Evolutionary conservation across 1,140 invertebrate species (phyloP).

Genomic region (Eulimnadia texana): DNA sequence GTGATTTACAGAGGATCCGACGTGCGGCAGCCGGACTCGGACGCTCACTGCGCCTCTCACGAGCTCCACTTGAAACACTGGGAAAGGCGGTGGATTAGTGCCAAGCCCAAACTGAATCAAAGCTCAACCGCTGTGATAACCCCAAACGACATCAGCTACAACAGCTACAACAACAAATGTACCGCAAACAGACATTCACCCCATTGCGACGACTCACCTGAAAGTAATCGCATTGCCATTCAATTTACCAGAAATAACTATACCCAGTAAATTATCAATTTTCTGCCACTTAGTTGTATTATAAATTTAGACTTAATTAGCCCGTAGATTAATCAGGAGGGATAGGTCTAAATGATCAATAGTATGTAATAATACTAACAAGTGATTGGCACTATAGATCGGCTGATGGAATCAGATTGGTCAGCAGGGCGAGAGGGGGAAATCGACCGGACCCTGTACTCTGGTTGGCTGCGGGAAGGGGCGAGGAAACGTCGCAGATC

Average conservation of each 20-base stretch:
- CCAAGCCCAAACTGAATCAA: constrained; percentile 9
- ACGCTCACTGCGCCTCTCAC: constrained; percentile 21
- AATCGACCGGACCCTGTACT: constrained; percentile 10
- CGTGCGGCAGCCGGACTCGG: constrained; percentile 41
- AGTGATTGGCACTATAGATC: background rate
- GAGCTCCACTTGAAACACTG: constrained; percentile 20
- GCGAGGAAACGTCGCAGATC: constrained; percentile 30
- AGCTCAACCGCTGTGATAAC: constrained; percentile 1
- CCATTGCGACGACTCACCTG: background rate
- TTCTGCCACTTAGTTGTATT: no score
- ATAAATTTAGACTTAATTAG: no score
- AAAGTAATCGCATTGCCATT: background rate
- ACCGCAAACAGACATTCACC: no score
- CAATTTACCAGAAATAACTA: background rate
- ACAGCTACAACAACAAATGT: no score
- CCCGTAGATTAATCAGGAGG: no score
- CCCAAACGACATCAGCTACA: background rate
- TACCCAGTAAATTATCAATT: no score
- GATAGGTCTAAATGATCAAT: no score
- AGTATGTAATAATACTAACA: no score
- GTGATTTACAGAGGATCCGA: constrained; percentile 70
- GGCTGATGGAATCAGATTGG: background rate
- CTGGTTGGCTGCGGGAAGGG: background rate
- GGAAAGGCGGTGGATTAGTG: constrained; percentile 9
- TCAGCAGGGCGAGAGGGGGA: background rate